A percentile compares a stretch with the other conserved stretches of the same genome.
phyloP scores from a whole-genome alignment of 2,888 invertebrate genomes.

The Acanthococcus lagerstroemiae region DNA sequence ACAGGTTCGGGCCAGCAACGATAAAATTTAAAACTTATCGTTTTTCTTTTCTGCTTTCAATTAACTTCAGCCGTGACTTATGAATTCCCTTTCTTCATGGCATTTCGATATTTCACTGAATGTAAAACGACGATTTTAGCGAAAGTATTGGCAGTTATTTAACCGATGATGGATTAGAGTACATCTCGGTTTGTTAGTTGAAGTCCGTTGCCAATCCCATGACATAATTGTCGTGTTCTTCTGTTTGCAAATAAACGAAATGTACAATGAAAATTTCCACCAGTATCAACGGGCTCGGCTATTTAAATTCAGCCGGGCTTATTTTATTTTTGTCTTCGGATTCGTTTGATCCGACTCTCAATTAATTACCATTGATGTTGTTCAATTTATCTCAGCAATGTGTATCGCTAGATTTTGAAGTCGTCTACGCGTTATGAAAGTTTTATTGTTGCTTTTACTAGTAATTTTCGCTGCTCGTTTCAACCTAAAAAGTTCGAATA shows the following conservation, averaged over 20 bases:
- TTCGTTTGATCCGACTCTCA: slow-evolving; percentile 1
- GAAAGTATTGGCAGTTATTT: slow-evolving; percentile 4
- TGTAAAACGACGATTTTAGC: too few relatives aligned
- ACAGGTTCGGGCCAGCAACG: too few relatives aligned
- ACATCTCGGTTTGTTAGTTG: neutral
- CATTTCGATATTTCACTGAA: too few relatives aligned
- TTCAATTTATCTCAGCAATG: neutral
- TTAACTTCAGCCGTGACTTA: too few relatives aligned
- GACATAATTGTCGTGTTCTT: neutral
- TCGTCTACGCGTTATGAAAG: too few relatives aligned
- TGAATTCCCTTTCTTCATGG: too few relatives aligned
- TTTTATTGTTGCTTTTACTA: too few relatives aligned
- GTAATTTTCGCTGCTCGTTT: too few relatives aligned
- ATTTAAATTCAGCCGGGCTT: slow-evolving; percentile 8
- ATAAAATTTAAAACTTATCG: too few relatives aligned
- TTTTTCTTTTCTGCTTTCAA: too few relatives aligned
- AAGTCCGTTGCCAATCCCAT: neutral
- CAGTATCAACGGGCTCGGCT: neutral
- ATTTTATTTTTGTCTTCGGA: slow-evolving; percentile 18
- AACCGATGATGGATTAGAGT: neutral
- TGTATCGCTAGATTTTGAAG: too few relatives aligned
- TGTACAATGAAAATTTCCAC: neutral
- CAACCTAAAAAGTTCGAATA: too few relatives aligned
- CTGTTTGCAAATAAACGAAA: slow-evolving; percentile 1
- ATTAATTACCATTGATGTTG: slow-evolving; percentile 8